Evolutionary conservation across 2,888 invertebrate genomes (phyloP).

Genomic region (Atethmia centrago): DNA sequence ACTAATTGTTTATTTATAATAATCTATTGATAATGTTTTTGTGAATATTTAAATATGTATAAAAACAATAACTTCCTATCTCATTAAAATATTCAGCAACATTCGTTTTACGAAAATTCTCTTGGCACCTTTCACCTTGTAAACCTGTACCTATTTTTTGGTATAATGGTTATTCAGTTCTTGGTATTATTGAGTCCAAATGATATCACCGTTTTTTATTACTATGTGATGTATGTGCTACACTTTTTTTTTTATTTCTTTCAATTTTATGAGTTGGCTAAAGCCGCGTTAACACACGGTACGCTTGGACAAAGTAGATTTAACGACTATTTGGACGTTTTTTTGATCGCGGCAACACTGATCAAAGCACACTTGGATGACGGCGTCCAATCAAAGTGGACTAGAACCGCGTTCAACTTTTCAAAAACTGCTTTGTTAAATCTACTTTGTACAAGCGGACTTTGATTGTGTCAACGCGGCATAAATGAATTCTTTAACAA

Average conservation of each 20-base stretch:
- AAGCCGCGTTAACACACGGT: too few species aligned
- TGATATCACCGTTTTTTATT: constrained; percentile 5
- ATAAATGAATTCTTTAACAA: constrained; percentile 17
- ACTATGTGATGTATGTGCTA: constrained; percentile 6
- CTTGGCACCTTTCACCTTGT: background rate
- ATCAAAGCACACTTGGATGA: too few species aligned
- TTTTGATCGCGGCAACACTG: too few species aligned
- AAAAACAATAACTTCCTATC: background rate
- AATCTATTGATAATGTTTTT: constrained; percentile 2
- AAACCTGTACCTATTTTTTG: constrained; percentile 14
- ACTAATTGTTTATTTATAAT: background rate
- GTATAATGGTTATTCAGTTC: constrained; percentile 11
- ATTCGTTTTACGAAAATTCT: constrained; percentile 32
- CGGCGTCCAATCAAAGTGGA: too few species aligned
- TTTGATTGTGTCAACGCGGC: too few species aligned
- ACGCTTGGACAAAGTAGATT: too few species aligned
- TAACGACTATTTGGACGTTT: too few species aligned
- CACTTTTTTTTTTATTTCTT: background rate
- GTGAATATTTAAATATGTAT: constrained; percentile 8
- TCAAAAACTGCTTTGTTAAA: too few species aligned
- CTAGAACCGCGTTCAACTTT: too few species aligned
- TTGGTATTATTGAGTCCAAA: constrained; percentile 11
- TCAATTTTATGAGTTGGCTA: constrained; percentile 7
- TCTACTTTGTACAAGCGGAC: too few species aligned
- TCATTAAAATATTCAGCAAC: constrained; percentile 5